Evolutionary conservation across 2,797 vertebrate species (phyloP), one percentile per base, ranked within the genome.

Genomic region (Erpetoichthys calabaricus): DNA sequence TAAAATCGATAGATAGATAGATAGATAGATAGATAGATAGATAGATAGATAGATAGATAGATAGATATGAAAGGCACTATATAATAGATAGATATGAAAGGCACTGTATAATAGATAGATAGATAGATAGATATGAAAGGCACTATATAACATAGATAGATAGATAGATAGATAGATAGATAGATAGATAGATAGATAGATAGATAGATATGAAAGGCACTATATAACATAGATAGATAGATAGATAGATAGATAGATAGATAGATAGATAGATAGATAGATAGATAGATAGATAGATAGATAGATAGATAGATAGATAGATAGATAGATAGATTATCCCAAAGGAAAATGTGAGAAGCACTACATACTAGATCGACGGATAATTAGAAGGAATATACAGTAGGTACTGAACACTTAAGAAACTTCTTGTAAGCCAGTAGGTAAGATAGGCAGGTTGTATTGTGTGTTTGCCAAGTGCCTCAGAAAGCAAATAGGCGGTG

Each of bases 41-140:
- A n/a, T n/a, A 63, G 50, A 63, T 42, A 55, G 45, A 44, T 50
- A 50, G 42, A 47, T 50, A 5, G 47, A 47, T 42, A 47, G n/a
- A n/a, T n/a, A n/a, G n/a, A n/a, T n/a, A 58, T n/a, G n/a, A n/a
- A n/a, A n/a, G n/a, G n/a, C n/a, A n/a, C n/a, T n/a, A n/a, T n/a
- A n/a, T n/a, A 60, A 64, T 58, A 57, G 58, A 64, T 53, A 55
- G 56, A 59, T 44, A 53, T n/a, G n/a, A n/a, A n/a, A n/a, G n/a
- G n/a, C n/a, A n/a, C n/a, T n/a, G n/a, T n/a, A n/a, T n/a, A 60
- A 60, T 58, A 63, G 56, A 45, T 7, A 46, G 61, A 47, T 50
- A 58, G 60, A 64, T 58, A 57, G 58, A 64, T 53, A 55, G 56
- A n/a, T n/a, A n/a, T n/a, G n/a, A n/a, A n/a, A n/a, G n/a, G n/a